Base-by-base conservation (phyloP, 2,113 vertebrate genomes). In the Antennarius striatus region DNA sequence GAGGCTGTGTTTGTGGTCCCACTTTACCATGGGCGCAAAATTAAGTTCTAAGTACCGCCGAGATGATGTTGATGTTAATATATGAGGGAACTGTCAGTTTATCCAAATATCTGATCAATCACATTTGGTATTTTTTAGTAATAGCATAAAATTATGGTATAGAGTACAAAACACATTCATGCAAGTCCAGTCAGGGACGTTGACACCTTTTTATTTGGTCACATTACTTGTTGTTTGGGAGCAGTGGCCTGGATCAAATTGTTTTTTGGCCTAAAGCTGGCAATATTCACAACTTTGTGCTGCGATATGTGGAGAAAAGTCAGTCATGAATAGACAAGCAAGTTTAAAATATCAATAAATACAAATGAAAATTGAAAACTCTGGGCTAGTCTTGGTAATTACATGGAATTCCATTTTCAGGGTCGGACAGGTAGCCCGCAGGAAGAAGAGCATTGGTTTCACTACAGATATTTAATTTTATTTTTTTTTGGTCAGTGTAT, bases 401-500 rank as follows among this genome's bases (percentile, higher is more conserved):
- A 68, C 55, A 66, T 45, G 11, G 2, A 72, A 71, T 56, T 60
- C 28, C 63, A 83, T 79, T 55, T 45, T n/a, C 11, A 8, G 36
- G 75, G 68, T 81, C 76, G 64, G 52, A 51, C 17, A 2, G 11
- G 52, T 11, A 53, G 63, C 39, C 71, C 71, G 68, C 7, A 36
- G 53, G 54, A 63, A 56, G 10, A 67, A 56, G 2, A 59, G 62
- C 54, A 36, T 4, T 15, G 39, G 55, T 61, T 63, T 59, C 42
- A 63, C 11, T 39, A 32, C 36, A 71, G 40, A 73, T 39, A 68
- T 42, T 42, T 8, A 8, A 8, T 45, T 45, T 22, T 60, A 46
- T 67, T 43, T 40, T 56, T 8, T 13, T 63, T 45, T 75, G 84
- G 84, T 88, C 87, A 81, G 72, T 64, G 59, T 73, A 73, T 51